phyloP scores from a whole-genome alignment of 1,140 invertebrate genomes.

The Zaprionus nigranus region DNA sequence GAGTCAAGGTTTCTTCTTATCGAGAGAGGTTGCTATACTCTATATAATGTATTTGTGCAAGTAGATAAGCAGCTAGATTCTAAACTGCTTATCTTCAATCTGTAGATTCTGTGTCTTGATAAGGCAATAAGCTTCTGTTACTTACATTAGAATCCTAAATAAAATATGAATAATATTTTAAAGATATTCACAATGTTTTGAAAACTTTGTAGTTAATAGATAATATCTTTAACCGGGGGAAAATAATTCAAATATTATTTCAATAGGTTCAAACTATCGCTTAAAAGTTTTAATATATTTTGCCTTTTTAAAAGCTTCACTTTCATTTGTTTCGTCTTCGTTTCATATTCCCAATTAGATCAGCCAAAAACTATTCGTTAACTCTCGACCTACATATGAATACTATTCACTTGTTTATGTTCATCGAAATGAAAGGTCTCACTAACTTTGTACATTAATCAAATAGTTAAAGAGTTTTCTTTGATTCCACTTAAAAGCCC shows the following conservation, averaged over 20 bases:
- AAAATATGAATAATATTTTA: background rate
- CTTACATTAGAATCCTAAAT: background rate
- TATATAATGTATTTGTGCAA: conserved; percentile 17
- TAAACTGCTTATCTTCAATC: background rate
- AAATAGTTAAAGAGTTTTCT: conserved; percentile 10
- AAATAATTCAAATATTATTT: too few relatives aligned
- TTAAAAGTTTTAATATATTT: background rate
- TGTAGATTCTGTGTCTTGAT: background rate
- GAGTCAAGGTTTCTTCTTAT: conserved; percentile 15
- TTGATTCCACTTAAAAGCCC: conserved; percentile 32
- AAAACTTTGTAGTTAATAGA: background rate
- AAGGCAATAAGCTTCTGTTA: background rate
- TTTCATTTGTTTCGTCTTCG: background rate
- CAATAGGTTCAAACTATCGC: too few relatives aligned
- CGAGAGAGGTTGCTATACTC: background rate
- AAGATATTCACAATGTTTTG: background rate
- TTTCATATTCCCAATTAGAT: background rate
- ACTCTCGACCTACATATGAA: background rate
- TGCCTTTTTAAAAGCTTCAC: background rate
- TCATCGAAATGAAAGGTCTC: background rate
- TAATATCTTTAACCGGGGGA: too few relatives aligned
- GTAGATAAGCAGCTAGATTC: conserved; percentile 20
- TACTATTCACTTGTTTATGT: background rate
- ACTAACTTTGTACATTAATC: background rate
- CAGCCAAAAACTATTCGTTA: background rate